phyloP scores from a whole-genome alignment of 2,888 invertebrate genomes.

The Sinodicranocentrus sp. region DNA sequence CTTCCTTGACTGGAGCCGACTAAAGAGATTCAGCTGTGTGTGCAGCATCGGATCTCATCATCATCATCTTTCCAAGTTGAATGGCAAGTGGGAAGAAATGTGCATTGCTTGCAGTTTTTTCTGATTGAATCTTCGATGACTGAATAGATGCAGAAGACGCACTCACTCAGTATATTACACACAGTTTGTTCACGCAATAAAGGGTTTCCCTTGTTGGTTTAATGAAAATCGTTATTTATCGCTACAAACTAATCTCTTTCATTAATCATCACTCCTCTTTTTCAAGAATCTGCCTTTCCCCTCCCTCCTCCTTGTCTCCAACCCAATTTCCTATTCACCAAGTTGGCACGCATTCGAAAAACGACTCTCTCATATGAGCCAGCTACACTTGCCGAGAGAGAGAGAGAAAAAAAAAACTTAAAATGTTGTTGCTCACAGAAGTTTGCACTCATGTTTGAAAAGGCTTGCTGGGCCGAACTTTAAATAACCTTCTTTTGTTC shows the following conservation, averaged over 20 bases:
- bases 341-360: not conserved
- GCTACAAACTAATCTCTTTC: constrained; percentile 56
- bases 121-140: no score
- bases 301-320: constrained; percentile 38
- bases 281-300: not conserved
- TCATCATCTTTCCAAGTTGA: not conserved
- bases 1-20: constrained; percentile 16
- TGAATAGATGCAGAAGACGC: no score
- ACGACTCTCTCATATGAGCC: no score
- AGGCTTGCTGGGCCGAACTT: no score
- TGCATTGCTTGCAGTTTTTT: constrained; percentile 37
- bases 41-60: not conserved
- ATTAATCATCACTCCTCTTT: constrained; percentile 50
- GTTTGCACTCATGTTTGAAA: no score
- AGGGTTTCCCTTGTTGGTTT: not conserved
- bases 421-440: no score
- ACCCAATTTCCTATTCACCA: constrained; percentile 54
- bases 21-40: not conserved
- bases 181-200: not conserved
- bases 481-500: no score
- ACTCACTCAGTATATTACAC: no score
- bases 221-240: constrained; percentile 58
- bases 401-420: no score
- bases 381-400: no score
- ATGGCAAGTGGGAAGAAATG: constrained; percentile 4